Evolutionary conservation across 2,797 vertebrate species (phyloP), one percentile per base, ranked within the genome.

Genomic region (Picus viridis): DNA sequence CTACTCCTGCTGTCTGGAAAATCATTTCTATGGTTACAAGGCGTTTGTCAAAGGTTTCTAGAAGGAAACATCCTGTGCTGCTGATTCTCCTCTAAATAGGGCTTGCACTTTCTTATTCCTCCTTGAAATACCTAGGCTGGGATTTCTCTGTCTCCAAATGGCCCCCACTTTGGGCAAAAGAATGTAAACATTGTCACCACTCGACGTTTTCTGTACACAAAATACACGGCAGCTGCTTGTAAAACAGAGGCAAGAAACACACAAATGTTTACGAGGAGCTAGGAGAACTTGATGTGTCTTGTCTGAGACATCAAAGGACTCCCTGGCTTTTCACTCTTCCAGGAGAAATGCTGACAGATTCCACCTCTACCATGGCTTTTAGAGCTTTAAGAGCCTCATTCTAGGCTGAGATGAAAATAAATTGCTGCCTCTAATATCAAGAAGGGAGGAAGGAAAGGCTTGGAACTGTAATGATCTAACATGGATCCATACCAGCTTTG

Each of bases 1-100:
- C 90, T 97, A 94, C 80, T 96, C 94, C 97, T 96, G 96, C 96
- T 97, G 97, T 97, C 96, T 97, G 76, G 14, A 26, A 96, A 97
- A 97, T 97, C 4, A 98, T 97, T 97, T 97, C 96, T 97, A 97
- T 96, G 95, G 91, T 95, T 97, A 95, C 94, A 96, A 97, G 76
- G 59, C 79, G 96, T 97, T 97, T 97, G 70, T 98, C 94, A 97
- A 96, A 91, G 86, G 84, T 96, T 96, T 95, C 88, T 92, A 94
- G 93, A 86, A 95, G 86, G 68, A 97, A 96, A 95, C 56, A 95
- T 92, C 59, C 79, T 72, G 30, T 79, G 43, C 78, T 92, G 53
- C 36, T 59, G 89, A 92, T 87, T 86, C 26, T 49, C 88, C 73
- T 90, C 64, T 94, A 90, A 97, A 88, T 92, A 95, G 95, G 93